phyloP scores from a whole-genome alignment of 92 coral and sea anemone genomes.

The Palythoa caribaeorum region DNA sequence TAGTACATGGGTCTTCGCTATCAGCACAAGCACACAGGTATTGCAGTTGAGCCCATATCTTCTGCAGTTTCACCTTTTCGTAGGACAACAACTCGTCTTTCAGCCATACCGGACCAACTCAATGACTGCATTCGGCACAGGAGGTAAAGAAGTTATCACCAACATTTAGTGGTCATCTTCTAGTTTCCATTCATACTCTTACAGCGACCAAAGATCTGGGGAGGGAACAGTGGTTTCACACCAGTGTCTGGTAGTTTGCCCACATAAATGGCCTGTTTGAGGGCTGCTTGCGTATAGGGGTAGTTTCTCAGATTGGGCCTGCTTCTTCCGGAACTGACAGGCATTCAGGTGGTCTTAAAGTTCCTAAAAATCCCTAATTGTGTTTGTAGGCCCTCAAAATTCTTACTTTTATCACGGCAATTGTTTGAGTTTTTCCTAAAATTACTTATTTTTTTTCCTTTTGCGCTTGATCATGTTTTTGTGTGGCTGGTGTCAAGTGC shows the following conservation, averaged over 20 bases:
- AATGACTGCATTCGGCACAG: not conserved
- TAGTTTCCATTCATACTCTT: too few species aligned
- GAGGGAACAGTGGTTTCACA: constrained; percentile 51
- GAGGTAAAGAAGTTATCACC: too few species aligned
- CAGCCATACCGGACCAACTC: constrained; percentile 21
- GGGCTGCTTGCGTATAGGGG: constrained; percentile 69
- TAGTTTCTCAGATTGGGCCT: constrained; percentile 64
- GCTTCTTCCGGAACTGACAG: constrained; percentile 54
- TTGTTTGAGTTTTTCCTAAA: too few species aligned
- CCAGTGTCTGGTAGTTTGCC: constrained; percentile 59
- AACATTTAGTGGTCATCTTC: too few species aligned
- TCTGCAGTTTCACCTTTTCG: constrained; percentile 14
- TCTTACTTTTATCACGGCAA: too few species aligned
- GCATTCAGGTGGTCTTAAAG: not conserved
- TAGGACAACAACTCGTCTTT: constrained; percentile 10
- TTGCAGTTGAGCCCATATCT: constrained; percentile 4
- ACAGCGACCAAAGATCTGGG: constrained; percentile 45
- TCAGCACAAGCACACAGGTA: constrained; percentile 40
- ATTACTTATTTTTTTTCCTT: too few species aligned
- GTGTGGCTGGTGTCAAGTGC: too few species aligned
- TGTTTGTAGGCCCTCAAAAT: not conserved
- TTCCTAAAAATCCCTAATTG: not conserved
- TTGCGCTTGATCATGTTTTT: too few species aligned
- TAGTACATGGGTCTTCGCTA: constrained; percentile 1
- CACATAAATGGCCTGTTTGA: constrained; percentile 45